phyloP scores from a whole-genome alignment of 2,888 invertebrate species.

The Drosophila kanekoi region DNA sequence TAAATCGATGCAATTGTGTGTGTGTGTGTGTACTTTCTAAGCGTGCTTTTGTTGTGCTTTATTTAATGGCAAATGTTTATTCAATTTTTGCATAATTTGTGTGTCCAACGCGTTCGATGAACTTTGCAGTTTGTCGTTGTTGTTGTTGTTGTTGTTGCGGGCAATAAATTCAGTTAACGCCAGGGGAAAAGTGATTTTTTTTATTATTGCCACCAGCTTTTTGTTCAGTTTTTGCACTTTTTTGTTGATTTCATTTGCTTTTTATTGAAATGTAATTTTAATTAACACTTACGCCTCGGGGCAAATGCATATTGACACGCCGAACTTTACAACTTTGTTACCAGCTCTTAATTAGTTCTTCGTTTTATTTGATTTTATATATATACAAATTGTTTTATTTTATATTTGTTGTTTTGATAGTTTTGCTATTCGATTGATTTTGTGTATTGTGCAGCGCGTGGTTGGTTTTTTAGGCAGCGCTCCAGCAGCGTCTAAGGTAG shows the following conservation, averaged over 20 bases:
- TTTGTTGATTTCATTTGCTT: neutral
- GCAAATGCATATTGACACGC: conserved; percentile 65
- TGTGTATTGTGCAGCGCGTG: conserved; percentile 31
- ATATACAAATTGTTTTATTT: conserved; percentile 7
- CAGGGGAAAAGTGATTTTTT: conserved; percentile 17
- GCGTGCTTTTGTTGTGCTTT: conserved; percentile 28
- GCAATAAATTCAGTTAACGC: conserved; percentile 12
- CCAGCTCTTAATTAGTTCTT: conserved; percentile 11
- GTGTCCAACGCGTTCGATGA: conserved; percentile 29
- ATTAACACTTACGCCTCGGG: conserved; percentile 79
- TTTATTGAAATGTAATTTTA: conserved; percentile 13
- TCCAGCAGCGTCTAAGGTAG: conserved; percentile 51
- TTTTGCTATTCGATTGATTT: conserved; percentile 15
- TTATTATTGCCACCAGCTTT: conserved; percentile 7
- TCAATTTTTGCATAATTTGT: conserved; percentile 35
- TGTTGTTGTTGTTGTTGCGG: conserved; percentile 2
- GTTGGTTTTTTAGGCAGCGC: conserved; percentile 35
- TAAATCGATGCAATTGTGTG: conserved; percentile 3
- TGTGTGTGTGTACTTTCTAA: conserved; percentile 57
- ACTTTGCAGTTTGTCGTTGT: conserved; percentile 18
- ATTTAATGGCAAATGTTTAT: conserved; percentile 12
- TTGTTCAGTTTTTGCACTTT: conserved; percentile 10
- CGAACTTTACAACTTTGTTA: conserved; percentile 35
- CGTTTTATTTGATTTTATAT: no score
- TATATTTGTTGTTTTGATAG: neutral